Conservation (phyloP, 2,797 vertebrate genomes). For the Oophaga sylvatica region DNA sequence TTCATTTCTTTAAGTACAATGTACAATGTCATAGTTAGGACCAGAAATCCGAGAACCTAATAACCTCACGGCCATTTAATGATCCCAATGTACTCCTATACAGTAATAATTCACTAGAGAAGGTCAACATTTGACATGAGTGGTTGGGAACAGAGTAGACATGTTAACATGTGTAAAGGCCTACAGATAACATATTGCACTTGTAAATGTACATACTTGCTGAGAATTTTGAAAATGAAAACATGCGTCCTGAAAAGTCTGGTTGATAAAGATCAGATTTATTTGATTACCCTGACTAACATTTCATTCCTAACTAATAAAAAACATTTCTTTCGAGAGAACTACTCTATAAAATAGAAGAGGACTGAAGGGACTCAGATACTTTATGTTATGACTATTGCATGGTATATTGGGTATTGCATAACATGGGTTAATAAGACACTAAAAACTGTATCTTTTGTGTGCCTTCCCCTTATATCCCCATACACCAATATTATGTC, state of each 20-base stretch:
- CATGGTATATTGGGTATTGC: neutral
- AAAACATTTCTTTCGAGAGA: neutral
- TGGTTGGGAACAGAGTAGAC: neutral
- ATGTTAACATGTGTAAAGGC: constrained; percentile 8
- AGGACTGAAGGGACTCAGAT: neutral
- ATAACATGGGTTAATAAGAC: neutral
- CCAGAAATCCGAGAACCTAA: neutral
- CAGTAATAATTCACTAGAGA: constrained; percentile 37
- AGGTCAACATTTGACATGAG: constrained; percentile 17
- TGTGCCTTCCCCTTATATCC: too few relatives aligned
- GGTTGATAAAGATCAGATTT: constrained; percentile 3
- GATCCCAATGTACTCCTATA: neutral
- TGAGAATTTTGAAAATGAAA: neutral
- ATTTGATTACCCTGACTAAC: neutral
- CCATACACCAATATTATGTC: too few relatives aligned
- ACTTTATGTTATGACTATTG: neutral
- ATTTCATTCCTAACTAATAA: neutral
- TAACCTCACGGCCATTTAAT: constrained; percentile 12
- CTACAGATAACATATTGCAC: constrained; percentile 6
- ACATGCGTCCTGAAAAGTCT: neutral
- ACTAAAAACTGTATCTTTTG: neutral
- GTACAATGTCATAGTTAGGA: neutral
- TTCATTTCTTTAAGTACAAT: neutral
- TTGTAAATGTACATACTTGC: neutral
- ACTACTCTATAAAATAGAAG: neutral